Percentiles rank a stretch among this genome's conserved stretches.
Evolutionary conservation across 2,797 vertebrate genomes (phyloP).

Genomic region (Tragelaphus eurycerus): DNA sequence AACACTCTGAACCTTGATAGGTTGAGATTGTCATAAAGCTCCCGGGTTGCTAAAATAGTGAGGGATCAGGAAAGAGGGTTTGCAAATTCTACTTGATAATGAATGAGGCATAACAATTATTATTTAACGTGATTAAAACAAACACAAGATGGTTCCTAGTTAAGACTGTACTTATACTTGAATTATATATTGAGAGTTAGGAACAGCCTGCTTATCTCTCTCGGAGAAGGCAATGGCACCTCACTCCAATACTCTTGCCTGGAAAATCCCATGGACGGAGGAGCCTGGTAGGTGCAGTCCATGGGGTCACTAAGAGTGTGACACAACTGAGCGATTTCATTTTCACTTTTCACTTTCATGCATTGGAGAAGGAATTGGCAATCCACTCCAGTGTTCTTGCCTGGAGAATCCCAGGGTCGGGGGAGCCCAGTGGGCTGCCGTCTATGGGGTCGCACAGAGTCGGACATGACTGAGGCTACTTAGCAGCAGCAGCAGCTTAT

Average conservation of each 20-base stretch:
- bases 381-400: too few species aligned
- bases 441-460: too few species aligned
- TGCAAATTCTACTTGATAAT: neutral
- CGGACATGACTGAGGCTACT: fast-evolving
- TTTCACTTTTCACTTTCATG: too few species aligned
- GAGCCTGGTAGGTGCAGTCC: too few species aligned
- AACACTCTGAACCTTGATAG: neutral
- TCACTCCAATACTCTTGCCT: too few species aligned
- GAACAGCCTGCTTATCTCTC: neutral
- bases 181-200: neutral
- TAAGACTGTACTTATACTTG: neutral
- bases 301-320: too few species aligned
- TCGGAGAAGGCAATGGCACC: neutral
- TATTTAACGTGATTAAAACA: neutral
- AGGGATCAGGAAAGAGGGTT: neutral
- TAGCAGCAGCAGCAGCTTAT: neutral
- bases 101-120: neutral
- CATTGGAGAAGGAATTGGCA: too few species aligned
- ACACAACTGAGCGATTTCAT: too few species aligned
- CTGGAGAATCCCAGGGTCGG: too few species aligned
- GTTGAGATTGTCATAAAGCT: neutral
- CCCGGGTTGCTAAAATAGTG: neutral
- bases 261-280: too few species aligned
- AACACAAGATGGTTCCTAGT: neutral
- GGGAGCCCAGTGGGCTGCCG: too few species aligned